phyloP scores from a whole-genome alignment of 2,888 invertebrate species.

The Bruchidius siliquastri region DNA sequence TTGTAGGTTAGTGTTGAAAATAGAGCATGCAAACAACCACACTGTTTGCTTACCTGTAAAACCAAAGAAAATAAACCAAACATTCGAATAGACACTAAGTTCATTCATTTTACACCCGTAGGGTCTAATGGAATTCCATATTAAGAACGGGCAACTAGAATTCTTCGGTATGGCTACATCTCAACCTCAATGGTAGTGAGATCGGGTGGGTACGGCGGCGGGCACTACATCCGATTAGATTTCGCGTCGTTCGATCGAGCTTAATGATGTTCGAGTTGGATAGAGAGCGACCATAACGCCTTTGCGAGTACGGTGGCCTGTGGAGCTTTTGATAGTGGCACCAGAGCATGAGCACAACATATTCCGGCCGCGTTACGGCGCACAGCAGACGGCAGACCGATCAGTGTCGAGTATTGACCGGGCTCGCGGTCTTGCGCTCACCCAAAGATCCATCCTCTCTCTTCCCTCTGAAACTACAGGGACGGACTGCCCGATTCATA shows the following conservation, averaged over 20 bases:
- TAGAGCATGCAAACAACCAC: not conserved
- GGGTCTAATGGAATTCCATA: not conserved
- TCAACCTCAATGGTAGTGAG: not conserved
- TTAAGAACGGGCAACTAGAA: not conserved
- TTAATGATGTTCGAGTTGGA: not conserved
- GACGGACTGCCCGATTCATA: not conserved
- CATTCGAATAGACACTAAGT: not conserved
- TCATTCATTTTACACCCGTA: not conserved
- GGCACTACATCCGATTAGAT: not conserved
- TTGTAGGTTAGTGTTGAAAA: not conserved
- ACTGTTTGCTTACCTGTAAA: not conserved
- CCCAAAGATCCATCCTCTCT: not conserved
- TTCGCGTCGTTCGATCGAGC: not conserved
- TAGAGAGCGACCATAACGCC: not conserved
- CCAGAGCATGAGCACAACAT: not conserved
- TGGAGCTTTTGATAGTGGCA: not conserved
- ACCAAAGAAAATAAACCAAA: not conserved
- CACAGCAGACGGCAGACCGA: not conserved
- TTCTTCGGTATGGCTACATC: not conserved
- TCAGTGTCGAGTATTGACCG: not conserved
- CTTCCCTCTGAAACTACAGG: not conserved
- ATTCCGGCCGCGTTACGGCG: not conserved
- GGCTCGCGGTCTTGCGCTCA: not conserved
- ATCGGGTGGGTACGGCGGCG: not conserved
- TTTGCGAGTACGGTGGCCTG: not conserved